These are phyloP conservation scores for Tipula vernalis DNA, from an alignment of 2,888 invertebrate genomes.

Conservation along the genomic window DNA sequence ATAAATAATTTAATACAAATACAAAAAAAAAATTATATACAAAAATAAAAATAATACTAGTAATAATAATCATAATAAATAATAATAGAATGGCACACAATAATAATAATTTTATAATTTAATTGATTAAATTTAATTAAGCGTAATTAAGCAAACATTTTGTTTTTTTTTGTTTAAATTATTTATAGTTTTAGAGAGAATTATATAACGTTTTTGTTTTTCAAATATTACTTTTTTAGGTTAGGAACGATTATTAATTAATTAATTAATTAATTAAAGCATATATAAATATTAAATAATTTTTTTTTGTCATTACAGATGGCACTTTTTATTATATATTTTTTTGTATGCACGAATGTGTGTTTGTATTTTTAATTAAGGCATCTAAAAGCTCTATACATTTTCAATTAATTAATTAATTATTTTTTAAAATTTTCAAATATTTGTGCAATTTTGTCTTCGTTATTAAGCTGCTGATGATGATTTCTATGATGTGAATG, in stretches of 20 bases:
- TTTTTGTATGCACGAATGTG: not conserved
- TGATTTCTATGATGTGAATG: not conserved
- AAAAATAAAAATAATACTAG: not conserved
- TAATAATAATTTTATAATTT: not conserved
- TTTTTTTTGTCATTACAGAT: not conserved
- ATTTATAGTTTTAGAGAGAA: not conserved
- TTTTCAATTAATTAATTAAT: not conserved
- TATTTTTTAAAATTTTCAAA: not conserved
- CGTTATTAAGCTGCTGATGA: not conserved
- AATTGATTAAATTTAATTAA: not conserved
- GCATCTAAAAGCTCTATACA: not conserved
- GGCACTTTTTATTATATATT: not conserved
- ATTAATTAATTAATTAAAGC: not conserved
- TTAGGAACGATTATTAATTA: not conserved
- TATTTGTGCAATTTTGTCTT: not conserved
- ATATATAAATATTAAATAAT: not conserved
- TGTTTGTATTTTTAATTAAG: not conserved
- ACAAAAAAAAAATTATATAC: not conserved
- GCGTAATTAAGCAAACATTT: not conserved
- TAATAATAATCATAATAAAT: not conserved
- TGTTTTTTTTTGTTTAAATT: not conserved
- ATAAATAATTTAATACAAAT: constrained; percentile 4
- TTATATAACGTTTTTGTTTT: not conserved
- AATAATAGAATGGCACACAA: not conserved
- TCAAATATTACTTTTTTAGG: not conserved